Base-by-base conservation (phyloP, 2,113 vertebrate genomes). In the Empidonax traillii region DNA sequence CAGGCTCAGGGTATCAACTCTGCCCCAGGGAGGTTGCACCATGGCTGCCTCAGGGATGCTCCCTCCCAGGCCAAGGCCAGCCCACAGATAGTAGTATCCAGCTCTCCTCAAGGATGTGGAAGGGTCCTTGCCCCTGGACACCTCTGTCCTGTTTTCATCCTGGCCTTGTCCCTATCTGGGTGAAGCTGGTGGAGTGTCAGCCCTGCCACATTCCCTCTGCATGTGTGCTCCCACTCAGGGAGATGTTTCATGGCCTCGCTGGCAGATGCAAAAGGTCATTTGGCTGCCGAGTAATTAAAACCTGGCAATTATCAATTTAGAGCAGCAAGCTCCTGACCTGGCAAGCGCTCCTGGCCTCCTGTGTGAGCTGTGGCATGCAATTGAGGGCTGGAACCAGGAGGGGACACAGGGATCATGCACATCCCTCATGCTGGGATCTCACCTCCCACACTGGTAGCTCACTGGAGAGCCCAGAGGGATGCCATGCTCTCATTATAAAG, bases 221-320 rank as follows among this genome's bases (percentile, higher is more conserved):
- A 4, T 0, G 33, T 33, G 71, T 87, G 65, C 76, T 71, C 52
- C 75, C 21, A 0, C 59, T 10, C 74, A 11, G 61, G 81, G 77
- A 72, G 16, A 11, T 1, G 3, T 53, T 52, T 47, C 83, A 18
- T 0, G 12, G 80, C 80, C 93, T 95, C 12, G 0, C 49, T 71
- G 75, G 41, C 79, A 92, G 86, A 85, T 65, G 63, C 58, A 61
- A 92, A 86, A 95, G 93, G 88, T 91, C 90, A 63, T 79, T 93
- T 69, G 75, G 43, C 88, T 56, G 86, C 81, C 15, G 8, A 90
- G 81, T 91, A 95, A 96, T 95, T 92, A 95, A 94, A 94, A 89
- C 62, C 80, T 37, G 77, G 79, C 78, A 87, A 96, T 94, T 94
- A 90, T 25, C 80, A 51, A 4, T 20, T 73, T 23, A 12, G 39